Base-by-base conservation (phyloP, 2,113 vertebrate species). In the Charadrius vociferus region DNA sequence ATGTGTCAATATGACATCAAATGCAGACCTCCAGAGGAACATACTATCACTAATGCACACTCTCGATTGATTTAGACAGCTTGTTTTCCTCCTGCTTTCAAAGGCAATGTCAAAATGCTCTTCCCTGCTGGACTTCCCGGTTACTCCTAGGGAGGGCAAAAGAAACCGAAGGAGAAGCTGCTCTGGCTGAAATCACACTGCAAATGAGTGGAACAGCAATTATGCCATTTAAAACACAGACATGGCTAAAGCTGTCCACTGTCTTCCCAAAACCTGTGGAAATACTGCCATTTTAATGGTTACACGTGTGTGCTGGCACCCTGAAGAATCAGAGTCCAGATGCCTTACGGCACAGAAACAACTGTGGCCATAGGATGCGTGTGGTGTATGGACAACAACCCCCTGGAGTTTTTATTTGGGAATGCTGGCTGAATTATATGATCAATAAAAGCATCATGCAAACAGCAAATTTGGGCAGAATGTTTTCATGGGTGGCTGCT, bases 1-100 rank as follows among this genome's bases (percentile, higher is more conserved):
- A 24, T 47, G 90, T 97, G 96, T 95, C 97, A 90, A 94, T 93
- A 96, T 37, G 93, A 94, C 95, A 95, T 95, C 93, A 97, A 96
- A 97, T 91, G 86, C 83, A 75, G 91, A 79, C 72, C 94, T 97
- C 88, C 49, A 87, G 95, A 97, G 93, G 70, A 95, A 89, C 81
- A 65, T 14, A 6, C 88, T 89, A 62, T 58, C 81, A 72, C 88
- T 95, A 95, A 96, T 85, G 95, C 56, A 82, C 70, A 53, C 58
- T 74, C 73, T n/a, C 43, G 77, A 95, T 91, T 95, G 96, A 97
- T 95, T 97, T 68, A 89, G 86, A 91, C 77, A 95, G 89, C 89
- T 95, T 89, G 89, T 94, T 95, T 97, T 96, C 71, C 71, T 96
- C 49, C 73, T 72, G 1, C 73, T 96, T 95, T 93, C 86, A 96